Evolutionary conservation across 2,888 invertebrate species (phyloP).

Genomic region (Drosophila buzzatii): DNA sequence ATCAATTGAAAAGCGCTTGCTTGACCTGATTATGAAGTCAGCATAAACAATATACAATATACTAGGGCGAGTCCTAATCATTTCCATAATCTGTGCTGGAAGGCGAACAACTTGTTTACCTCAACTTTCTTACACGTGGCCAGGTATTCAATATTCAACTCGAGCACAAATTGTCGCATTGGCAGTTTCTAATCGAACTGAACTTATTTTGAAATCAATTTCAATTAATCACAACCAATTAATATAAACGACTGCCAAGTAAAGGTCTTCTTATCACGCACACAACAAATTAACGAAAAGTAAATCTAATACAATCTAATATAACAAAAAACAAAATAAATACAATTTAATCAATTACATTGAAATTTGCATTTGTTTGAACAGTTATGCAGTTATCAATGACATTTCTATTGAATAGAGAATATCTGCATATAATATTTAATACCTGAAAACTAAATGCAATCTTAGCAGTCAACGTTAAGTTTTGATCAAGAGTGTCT

Average conservation of each 20-base stretch:
- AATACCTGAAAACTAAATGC: too few relatives aligned
- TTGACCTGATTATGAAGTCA: slow-evolving; percentile 21
- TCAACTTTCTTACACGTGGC: background rate
- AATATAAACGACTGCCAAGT: slow-evolving; percentile 6
- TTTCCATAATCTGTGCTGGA: slow-evolving; percentile 2
- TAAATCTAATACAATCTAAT: too few relatives aligned
- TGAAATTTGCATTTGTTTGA: too few relatives aligned
- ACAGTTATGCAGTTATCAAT: too few relatives aligned
- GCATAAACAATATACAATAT: background rate
- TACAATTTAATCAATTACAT: too few relatives aligned
- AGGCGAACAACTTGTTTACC: slow-evolving; percentile 5
- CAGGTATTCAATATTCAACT: background rate
- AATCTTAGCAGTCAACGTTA: too few relatives aligned
- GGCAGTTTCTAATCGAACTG: background rate
- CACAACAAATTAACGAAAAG: slow-evolving; percentile 5
- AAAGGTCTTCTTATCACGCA: slow-evolving; percentile 37
- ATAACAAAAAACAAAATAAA: too few relatives aligned
- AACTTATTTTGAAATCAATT: slow-evolving; percentile 16
- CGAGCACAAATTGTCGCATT: background rate
- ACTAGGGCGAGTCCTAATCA: background rate
- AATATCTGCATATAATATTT: too few relatives aligned
- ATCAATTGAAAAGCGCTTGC: slow-evolving; percentile 4
- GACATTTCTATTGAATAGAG: too few relatives aligned
- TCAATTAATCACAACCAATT: slow-evolving; percentile 43
- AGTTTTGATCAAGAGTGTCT: too few relatives aligned